A percentile compares a stretch with the other conserved stretches of the same genome.
Evolutionary conservation across 2,113 vertebrate genomes (phyloP).

Genomic region (Pogona vitticeps): DNA sequence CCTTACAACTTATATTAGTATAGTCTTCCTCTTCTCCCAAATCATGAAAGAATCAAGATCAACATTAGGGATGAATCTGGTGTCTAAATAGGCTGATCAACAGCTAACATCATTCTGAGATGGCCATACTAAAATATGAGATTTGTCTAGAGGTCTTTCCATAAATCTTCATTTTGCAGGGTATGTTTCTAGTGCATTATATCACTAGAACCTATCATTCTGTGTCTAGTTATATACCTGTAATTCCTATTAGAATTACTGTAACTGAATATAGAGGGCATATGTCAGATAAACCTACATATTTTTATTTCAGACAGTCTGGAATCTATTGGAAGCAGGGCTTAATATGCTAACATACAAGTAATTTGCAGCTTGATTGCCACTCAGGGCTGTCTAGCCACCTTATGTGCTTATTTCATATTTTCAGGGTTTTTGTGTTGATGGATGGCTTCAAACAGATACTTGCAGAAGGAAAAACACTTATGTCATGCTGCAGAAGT

Average conservation of each 20-base stretch:
- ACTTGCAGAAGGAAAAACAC: not conserved
- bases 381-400: no score
- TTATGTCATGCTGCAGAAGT: not conserved
- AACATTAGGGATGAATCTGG: not conserved
- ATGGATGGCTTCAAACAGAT: not conserved
- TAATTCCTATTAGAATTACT: not conserved
- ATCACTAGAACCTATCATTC: not conserved
- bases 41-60: not conserved
- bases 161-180: not conserved
- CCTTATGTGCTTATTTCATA: not conserved
- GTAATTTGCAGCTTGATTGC: not conserved
- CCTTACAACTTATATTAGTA: no score
- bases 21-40: no score
- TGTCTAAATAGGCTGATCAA: not conserved
- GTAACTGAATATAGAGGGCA: not conserved
- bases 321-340: not conserved
- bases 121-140: slow-evolving; percentile 57
- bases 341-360: not conserved
- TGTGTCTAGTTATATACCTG: not conserved
- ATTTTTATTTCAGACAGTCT: not conserved
- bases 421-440: not conserved
- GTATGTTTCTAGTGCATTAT: not conserved
- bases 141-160: not conserved
- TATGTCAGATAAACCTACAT: not conserved
- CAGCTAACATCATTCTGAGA: slow-evolving; percentile 52